Evolutionary conservation across 2,888 invertebrate species (phyloP).

Genomic region (Chirona hameri): DNA sequence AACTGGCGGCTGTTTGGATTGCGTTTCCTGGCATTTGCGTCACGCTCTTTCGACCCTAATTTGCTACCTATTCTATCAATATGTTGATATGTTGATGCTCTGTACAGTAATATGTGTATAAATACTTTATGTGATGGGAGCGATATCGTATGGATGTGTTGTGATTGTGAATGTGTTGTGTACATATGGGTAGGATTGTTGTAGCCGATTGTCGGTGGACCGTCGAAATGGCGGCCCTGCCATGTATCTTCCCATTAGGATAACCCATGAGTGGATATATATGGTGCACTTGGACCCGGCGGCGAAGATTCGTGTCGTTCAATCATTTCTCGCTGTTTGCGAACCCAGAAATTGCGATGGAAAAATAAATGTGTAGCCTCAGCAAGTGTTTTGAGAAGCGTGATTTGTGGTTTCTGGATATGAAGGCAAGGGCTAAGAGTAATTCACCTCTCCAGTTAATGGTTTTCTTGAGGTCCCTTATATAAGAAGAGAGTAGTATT

Average conservation of each 20-base stretch:
- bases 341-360: neutral
- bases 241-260: neutral
- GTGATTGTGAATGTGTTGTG: neutral
- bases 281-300: neutral
- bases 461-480: too few species aligned
- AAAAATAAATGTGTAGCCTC: constrained; percentile 9
- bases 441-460: too few species aligned
- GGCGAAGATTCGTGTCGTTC: neutral
- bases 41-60: neutral
- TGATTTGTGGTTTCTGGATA: too few species aligned
- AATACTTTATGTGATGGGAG: neutral
- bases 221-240: neutral
- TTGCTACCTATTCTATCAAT: neutral
- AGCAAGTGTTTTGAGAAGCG: neutral
- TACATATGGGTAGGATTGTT: constrained; percentile 23
- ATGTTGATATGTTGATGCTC: constrained; percentile 12
- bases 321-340: constrained; percentile 12
- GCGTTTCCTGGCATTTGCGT: neutral
- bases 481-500: too few species aligned
- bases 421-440: too few species aligned
- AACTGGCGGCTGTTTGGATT: neutral
- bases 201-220: neutral
- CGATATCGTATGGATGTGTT: neutral
- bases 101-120: constrained; percentile 4
- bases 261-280: neutral